Conservation (phyloP, 1,140 invertebrate genomes). For the Aleiodes sp. region DNA sequence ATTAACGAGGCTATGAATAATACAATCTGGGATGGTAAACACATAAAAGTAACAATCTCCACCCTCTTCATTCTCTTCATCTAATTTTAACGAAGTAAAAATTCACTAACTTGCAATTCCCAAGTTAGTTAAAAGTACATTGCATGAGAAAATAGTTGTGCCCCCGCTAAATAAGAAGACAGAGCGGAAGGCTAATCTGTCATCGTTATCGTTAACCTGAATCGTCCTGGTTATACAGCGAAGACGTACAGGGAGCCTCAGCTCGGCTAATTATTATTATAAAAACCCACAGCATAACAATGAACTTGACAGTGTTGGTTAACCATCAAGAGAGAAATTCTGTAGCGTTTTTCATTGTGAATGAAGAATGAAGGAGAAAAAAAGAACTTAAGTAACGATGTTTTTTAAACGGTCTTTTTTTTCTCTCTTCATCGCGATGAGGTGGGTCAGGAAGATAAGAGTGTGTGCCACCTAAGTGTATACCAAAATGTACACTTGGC, state of each 20-base stretch:
- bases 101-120: neutral
- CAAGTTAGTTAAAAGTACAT: neutral
- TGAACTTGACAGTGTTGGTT: conserved; percentile 9
- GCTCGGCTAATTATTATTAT: conserved; percentile 24
- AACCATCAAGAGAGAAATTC: neutral
- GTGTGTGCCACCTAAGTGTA: too few relatives aligned
- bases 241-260: conserved; percentile 12
- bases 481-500: neutral
- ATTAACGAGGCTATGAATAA: conserved; percentile 28
- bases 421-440: too few relatives aligned
- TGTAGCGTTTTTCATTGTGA: neutral
- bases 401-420: too few relatives aligned
- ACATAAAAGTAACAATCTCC: conserved; percentile 14
- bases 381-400: neutral
- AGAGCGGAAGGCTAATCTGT: conserved; percentile 31
- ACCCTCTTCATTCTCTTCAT: neutral
- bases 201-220: conserved; percentile 38
- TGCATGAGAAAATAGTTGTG: conserved; percentile 3
- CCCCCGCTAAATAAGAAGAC: neutral
- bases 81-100: conserved; percentile 17
- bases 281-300: conserved; percentile 16
- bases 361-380: neutral
- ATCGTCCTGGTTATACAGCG: conserved; percentile 25
- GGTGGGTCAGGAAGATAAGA: neutral
- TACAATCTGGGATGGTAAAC: conserved; percentile 12